Percentiles rank a stretch among this genome's conserved stretches.
Conservation (phyloP, 2,888 invertebrate genomes). For the Mylabris sibirica region DNA sequence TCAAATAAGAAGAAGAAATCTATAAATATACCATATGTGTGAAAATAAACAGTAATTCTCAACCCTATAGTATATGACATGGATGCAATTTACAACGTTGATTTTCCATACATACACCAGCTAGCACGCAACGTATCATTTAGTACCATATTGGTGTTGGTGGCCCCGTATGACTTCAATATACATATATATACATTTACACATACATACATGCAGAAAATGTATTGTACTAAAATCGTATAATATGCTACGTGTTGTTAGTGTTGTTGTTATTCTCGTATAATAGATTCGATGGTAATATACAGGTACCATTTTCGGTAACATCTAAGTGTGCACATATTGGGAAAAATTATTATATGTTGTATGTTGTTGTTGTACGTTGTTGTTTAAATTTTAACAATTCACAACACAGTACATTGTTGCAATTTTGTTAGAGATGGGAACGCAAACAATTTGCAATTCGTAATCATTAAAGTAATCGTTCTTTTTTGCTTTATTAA, state of each 20-base stretch:
- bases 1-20: conserved; percentile 6
- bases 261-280: not conserved
- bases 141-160: conserved; percentile 33
- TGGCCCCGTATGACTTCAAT: conserved; percentile 20
- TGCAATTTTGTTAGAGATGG: too few species aligned
- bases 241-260: not conserved
- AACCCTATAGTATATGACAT: conserved; percentile 11
- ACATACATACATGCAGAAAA: too few species aligned
- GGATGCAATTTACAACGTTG: conserved; percentile 15
- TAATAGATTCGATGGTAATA: conserved; percentile 16
- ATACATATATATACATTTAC: conserved; percentile 1
- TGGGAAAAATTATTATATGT: conserved; percentile 26
- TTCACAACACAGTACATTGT: too few species aligned
- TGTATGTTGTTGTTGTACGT: too few species aligned
- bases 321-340: conserved; percentile 30
- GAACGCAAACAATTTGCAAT: too few species aligned
- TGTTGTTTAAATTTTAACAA: conserved; percentile 4
- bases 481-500: too few species aligned
- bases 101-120: conserved; percentile 10
- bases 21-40: conserved; percentile 10
- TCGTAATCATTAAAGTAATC: too few species aligned
- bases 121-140: conserved; percentile 30
- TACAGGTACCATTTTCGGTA: conserved; percentile 31
- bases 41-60: conserved; percentile 14
- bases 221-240: conserved; percentile 26